phyloP scores from a whole-genome alignment of 2,888 invertebrate species.

The Pollenia labialis region DNA sequence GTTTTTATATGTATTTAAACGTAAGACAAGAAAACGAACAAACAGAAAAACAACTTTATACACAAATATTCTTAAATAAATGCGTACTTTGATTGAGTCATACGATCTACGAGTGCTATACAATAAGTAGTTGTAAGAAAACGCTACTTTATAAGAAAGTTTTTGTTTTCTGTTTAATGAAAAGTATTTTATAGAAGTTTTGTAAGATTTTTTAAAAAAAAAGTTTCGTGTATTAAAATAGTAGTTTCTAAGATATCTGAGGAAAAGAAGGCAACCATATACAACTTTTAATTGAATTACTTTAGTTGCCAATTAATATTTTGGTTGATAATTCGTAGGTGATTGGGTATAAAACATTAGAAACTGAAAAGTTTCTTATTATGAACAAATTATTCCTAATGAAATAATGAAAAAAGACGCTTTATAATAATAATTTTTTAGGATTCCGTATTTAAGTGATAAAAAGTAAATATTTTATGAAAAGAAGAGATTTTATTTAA shows the following conservation, averaged over 20 bases:
- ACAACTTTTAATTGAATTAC: too few species aligned
- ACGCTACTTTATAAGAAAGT: not conserved
- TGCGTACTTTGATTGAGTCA: conserved; percentile 1
- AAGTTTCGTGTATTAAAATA: not conserved
- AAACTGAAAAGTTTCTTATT: too few species aligned
- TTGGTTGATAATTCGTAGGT: too few species aligned
- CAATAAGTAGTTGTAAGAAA: conserved; percentile 9
- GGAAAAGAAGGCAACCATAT: too few species aligned
- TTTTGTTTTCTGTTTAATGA: not conserved
- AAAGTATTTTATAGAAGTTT: not conserved
- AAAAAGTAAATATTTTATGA: too few species aligned
- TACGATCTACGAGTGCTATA: not conserved
- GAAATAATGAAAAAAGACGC: too few species aligned
- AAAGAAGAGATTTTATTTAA: too few species aligned
- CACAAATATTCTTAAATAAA: conserved; percentile 15
- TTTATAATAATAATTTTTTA: too few species aligned
- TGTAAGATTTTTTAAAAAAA: not conserved
- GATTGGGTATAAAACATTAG: too few species aligned
- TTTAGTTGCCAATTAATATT: too few species aligned
- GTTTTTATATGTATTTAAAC: conserved; percentile 36
- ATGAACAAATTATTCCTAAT: too few species aligned
- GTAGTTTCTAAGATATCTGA: not conserved
- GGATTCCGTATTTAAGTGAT: too few species aligned
- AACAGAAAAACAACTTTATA: not conserved
- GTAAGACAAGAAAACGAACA: conserved; percentile 34